Evolutionary conservation across 1,140 invertebrate genomes (phyloP).

Genomic region (Zaprionus kolodkinae): DNA sequence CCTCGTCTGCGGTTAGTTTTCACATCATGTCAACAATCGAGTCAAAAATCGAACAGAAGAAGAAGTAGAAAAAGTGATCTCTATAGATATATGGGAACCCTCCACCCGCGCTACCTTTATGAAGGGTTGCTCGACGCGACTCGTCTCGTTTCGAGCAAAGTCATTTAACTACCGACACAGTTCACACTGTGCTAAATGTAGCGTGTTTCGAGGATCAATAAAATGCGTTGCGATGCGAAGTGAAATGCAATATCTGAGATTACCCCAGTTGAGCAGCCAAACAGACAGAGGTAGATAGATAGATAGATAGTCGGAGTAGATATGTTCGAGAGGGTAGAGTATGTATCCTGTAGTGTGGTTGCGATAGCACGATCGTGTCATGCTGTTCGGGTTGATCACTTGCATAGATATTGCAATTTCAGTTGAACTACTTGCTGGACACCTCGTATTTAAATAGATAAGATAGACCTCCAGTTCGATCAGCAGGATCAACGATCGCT

Average conservation of each 20-base stretch:
- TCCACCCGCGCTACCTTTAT: constrained; percentile 14
- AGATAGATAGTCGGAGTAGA: neutral
- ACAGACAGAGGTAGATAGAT: neutral
- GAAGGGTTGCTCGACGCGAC: constrained; percentile 16
- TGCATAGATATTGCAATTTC: constrained; percentile 36
- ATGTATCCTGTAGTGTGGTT: constrained; percentile 3
- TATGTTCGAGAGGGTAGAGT: neutral
- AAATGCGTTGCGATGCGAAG: constrained; percentile 34
- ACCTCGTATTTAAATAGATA: neutral
- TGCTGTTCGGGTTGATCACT: constrained; percentile 48
- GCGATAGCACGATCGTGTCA: constrained; percentile 14
- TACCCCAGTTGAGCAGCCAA: constrained; percentile 12
- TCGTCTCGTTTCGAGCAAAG: constrained; percentile 40
- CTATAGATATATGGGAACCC: neutral
- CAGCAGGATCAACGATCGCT: neutral
- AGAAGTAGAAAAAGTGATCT: constrained; percentile 6
- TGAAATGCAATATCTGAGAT: constrained; percentile 46
- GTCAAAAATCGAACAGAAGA: constrained; percentile 57
- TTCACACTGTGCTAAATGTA: constrained; percentile 76
- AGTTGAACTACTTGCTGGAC: constrained; percentile 19
- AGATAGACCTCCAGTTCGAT: neutral
- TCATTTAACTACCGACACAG: constrained; percentile 66
- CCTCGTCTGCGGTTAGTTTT: constrained; percentile 72
- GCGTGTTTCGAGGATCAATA: constrained; percentile 59
- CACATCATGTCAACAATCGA: constrained; percentile 71